These are phyloP conservation scores for Enteromius treurensis DNA, from an alignment of 2,797 vertebrate genomes.

Conservation along the genomic window DNA sequence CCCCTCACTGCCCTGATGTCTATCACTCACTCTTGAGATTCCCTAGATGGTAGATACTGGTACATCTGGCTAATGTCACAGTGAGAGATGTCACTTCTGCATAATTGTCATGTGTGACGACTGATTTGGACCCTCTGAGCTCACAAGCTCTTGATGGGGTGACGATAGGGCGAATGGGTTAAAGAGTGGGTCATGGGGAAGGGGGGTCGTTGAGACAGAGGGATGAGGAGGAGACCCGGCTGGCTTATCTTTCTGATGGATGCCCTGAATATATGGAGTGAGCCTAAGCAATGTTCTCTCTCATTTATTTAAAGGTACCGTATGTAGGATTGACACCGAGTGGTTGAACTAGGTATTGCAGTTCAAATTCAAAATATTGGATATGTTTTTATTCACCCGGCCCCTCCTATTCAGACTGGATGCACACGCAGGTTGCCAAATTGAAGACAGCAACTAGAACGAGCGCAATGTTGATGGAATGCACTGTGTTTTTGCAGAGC, in stretches of 20 bases:
- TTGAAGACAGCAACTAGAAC: too few species aligned
- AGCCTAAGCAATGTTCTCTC: background rate
- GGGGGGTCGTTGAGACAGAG: constrained; percentile 24
- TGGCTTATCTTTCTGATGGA: constrained; percentile 37
- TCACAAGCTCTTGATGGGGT: constrained; percentile 50
- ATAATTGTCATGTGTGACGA: constrained; percentile 65
- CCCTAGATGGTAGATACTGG: constrained; percentile 50
- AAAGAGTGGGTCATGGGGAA: constrained; percentile 48
- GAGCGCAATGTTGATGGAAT: too few species aligned
- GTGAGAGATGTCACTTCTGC: constrained; percentile 61
- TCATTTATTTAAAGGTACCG: background rate
- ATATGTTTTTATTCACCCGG: too few species aligned
- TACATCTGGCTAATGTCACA: constrained; percentile 69
- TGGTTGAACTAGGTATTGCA: too few species aligned
- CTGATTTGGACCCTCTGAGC: constrained; percentile 57
- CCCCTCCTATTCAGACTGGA: too few species aligned
- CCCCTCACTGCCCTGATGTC: constrained; percentile 6
- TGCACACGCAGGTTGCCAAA: too few species aligned
- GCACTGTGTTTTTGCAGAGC: too few species aligned
- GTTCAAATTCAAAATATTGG: too few species aligned
- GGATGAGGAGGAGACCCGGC: constrained; percentile 38
- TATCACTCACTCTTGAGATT: constrained; percentile 31
- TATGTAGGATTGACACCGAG: too few species aligned
- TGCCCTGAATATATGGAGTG: background rate
- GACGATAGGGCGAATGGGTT: constrained; percentile 53